Percentiles rank a stretch among this genome's conserved stretches.
phyloP scores from a whole-genome alignment of 2,113 vertebrate genomes.

The Muscicapa adusta region DNA sequence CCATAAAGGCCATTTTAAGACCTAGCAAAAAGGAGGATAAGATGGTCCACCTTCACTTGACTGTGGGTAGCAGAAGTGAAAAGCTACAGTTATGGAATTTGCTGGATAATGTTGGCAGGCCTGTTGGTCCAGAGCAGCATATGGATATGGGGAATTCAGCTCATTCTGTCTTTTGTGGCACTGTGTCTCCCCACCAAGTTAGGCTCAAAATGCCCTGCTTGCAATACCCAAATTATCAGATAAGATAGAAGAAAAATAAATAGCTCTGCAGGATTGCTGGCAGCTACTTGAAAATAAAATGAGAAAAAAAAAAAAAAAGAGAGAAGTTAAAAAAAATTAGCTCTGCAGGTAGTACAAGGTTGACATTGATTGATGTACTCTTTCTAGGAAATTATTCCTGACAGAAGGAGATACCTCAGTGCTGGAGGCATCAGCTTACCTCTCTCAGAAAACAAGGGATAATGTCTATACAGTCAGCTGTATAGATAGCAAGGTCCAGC shows the following conservation, averaged over 20 bases:
- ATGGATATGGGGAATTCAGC: neutral
- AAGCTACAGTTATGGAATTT: neutral
- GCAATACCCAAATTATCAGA: neutral
- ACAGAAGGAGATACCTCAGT: neutral
- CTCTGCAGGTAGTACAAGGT: neutral
- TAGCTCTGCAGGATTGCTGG: neutral
- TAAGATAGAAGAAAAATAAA: neutral
- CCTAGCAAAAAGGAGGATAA: neutral
- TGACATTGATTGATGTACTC: neutral
- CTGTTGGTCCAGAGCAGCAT: neutral
- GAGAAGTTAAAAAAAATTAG: neutral
- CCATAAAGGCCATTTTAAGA: neutral
- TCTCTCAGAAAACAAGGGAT: neutral
- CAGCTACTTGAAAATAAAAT: neutral
- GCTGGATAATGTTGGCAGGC: neutral
- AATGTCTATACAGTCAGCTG: neutral
- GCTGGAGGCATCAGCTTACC: neutral
- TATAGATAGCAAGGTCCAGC: neutral
- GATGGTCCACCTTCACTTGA: neutral
- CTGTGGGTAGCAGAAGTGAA: neutral
- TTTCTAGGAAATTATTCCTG: conserved; percentile 5
- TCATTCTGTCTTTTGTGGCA: neutral
- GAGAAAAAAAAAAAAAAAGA: neutral
- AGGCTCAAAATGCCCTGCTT: neutral
- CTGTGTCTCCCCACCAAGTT: neutral